A percentile compares a stretch with the other conserved stretches of the same genome.
phyloP scores from a whole-genome alignment of 1,140 invertebrate genomes.

The Mesaphorura yosii region DNA sequence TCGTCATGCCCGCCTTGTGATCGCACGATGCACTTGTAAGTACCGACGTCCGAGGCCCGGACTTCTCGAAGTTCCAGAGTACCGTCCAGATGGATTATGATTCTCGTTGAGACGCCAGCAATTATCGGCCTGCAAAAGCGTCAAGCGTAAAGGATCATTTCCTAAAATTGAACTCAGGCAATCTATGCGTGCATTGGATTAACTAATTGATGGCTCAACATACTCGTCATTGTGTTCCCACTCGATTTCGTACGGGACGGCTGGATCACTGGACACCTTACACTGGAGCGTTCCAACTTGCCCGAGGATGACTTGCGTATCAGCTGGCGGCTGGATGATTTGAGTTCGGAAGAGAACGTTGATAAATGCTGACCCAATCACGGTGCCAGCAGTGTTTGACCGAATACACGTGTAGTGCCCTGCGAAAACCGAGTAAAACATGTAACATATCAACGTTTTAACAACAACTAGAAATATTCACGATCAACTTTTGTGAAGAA shows the following conservation, averaged over 20 bases:
- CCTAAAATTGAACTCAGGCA: slow-evolving; percentile 6
- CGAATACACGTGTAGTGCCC: slow-evolving; percentile 81
- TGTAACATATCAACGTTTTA: too few relatives aligned
- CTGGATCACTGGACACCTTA: slow-evolving; percentile 81
- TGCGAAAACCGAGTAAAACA: too few relatives aligned
- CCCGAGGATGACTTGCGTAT: slow-evolving; percentile 75
- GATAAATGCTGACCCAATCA: slow-evolving; percentile 39
- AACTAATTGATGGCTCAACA: slow-evolving; percentile 33
- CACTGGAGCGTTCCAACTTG: slow-evolving; percentile 83
- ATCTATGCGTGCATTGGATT: neutral
- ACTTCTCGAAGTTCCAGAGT: slow-evolving; percentile 67
- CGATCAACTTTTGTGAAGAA: too few relatives aligned
- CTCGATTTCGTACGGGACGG: slow-evolving; percentile 74
- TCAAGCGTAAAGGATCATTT: slow-evolving; percentile 9
- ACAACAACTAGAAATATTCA: too few relatives aligned
- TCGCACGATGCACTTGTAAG: slow-evolving; percentile 65
- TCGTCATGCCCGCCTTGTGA: slow-evolving; percentile 88
- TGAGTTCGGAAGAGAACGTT: slow-evolving; percentile 55
- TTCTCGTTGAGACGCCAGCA: slow-evolving; percentile 41
- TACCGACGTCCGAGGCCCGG: slow-evolving; percentile 65
- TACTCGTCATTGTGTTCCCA: slow-evolving; percentile 83
- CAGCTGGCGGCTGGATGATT: slow-evolving; percentile 80
- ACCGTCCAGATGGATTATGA: slow-evolving; percentile 60
- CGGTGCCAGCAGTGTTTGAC: slow-evolving; percentile 73
- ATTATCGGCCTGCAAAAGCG: slow-evolving; percentile 40